Conservation (phyloP, 2,797 vertebrate genomes). For the Ceryle rudis region DNA sequence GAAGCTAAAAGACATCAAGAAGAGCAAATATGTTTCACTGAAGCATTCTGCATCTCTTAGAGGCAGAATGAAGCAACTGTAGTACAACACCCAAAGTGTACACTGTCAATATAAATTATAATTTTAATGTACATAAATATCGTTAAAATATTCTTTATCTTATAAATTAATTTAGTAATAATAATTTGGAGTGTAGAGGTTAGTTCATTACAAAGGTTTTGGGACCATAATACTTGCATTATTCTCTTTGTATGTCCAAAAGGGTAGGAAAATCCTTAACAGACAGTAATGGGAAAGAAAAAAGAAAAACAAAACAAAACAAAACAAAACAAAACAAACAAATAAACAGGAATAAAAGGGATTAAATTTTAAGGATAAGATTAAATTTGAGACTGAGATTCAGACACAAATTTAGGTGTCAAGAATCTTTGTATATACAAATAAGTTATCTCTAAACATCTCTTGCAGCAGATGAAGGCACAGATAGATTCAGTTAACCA, state of each 20-base stretch:
- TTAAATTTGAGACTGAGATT: not conserved
- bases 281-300: not conserved
- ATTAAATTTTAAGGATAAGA: not conserved
- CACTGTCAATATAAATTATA: not conserved
- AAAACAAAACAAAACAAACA: too few species aligned
- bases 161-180: not conserved
- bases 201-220: not conserved
- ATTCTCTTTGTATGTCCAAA: not conserved
- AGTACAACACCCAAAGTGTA: not conserved
- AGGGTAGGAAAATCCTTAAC: not conserved
- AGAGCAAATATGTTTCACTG: not conserved
- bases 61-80: not conserved
- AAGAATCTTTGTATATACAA: not conserved
- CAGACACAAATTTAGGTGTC: not conserved
- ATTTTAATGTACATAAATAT: not conserved
- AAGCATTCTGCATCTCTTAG: not conserved
- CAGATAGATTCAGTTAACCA: not conserved
- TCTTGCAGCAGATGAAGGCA: not conserved
- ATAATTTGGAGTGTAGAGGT: rapidly evolving
- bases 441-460: not conserved
- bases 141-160: not conserved
- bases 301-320: too few species aligned
- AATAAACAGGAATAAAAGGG: not conserved
- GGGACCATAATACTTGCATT: not conserved
- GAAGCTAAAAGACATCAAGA: not conserved